A percentile compares a stretch with the other conserved stretches of the same genome.
Evolutionary conservation across 1,140 invertebrate genomes (phyloP).

Genomic region (Archivesica marissinica): DNA sequence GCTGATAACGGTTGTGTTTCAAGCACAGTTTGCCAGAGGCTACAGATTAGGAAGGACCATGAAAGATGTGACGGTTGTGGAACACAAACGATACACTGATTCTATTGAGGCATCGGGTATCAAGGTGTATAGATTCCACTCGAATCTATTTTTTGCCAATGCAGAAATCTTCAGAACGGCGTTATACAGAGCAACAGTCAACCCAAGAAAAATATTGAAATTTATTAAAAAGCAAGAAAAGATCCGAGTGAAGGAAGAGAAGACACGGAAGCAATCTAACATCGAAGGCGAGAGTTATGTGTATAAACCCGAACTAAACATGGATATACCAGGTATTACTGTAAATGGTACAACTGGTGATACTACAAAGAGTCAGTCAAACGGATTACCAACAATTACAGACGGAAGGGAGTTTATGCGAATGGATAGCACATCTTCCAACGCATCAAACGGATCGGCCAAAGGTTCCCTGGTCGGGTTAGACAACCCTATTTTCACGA

Average conservation of each 20-base stretch:
- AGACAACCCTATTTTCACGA: conserved; percentile 42
- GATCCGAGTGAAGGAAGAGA: conserved; percentile 38
- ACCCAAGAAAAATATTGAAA: conserved; percentile 77
- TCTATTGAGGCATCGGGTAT: conserved; percentile 81
- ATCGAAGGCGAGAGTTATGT: conserved; percentile 25
- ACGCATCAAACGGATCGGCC: conserved; percentile 22
- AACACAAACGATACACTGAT: conserved; percentile 70
- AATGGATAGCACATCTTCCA: conserved; percentile 36
- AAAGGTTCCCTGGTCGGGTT: conserved; percentile 32
- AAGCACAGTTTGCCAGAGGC: conserved; percentile 79
- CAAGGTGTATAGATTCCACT: conserved; percentile 84
- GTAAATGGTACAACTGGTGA: conserved; percentile 39
- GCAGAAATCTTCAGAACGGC: conserved; percentile 83
- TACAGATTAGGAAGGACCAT: conserved; percentile 76
- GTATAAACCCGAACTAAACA: conserved; percentile 33
- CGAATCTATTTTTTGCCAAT: conserved; percentile 85
- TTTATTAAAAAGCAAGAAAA: conserved; percentile 77
- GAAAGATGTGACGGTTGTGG: conserved; percentile 69
- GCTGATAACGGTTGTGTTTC: conserved; percentile 80
- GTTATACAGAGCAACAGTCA: conserved; percentile 77
- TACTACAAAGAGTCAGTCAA: background rate
- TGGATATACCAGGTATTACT: conserved; percentile 49
- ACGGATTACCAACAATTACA: background rate
- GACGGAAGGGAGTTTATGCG: conserved; percentile 46
- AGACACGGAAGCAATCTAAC: conserved; percentile 54